Evolutionary conservation across 2,113 vertebrate species (phyloP).

Genomic region (Marmota monax): DNA sequence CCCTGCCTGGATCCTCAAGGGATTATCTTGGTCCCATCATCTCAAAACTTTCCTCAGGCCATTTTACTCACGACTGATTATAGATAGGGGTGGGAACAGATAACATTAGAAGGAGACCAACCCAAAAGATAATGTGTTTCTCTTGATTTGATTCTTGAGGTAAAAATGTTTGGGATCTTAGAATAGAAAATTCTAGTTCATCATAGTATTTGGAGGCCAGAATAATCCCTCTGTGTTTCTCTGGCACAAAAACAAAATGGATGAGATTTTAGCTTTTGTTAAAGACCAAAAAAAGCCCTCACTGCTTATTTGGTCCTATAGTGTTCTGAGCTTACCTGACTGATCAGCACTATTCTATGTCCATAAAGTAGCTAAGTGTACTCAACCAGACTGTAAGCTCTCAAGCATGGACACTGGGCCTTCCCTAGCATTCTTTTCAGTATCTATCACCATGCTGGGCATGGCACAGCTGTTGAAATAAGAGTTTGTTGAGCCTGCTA

Average conservation of each 20-base stretch:
- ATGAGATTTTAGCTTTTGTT: neutral
- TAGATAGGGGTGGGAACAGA: neutral
- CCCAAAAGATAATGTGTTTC: neutral
- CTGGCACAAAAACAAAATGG: neutral
- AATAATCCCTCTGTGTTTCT: neutral
- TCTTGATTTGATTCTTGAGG: neutral
- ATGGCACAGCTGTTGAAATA: neutral
- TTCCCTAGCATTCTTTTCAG: neutral
- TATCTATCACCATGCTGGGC: neutral
- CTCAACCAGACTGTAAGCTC: neutral
- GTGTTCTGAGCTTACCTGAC: neutral
- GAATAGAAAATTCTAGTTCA: neutral
- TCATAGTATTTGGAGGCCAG: neutral
- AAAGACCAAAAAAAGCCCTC: neutral
- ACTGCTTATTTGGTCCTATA: neutral
- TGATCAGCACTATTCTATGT: neutral
- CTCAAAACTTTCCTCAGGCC: slow-evolving; percentile 5
- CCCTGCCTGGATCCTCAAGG: neutral
- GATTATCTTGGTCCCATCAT: neutral
- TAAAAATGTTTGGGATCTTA: neutral
- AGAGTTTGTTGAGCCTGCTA: neutral
- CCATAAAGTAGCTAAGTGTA: neutral
- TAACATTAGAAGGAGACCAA: neutral
- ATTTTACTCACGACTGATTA: slow-evolving; percentile 31
- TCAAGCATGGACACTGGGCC: neutral